Evolutionary conservation across 2,888 invertebrate species (phyloP).

Genomic region (Unio pictorum): DNA sequence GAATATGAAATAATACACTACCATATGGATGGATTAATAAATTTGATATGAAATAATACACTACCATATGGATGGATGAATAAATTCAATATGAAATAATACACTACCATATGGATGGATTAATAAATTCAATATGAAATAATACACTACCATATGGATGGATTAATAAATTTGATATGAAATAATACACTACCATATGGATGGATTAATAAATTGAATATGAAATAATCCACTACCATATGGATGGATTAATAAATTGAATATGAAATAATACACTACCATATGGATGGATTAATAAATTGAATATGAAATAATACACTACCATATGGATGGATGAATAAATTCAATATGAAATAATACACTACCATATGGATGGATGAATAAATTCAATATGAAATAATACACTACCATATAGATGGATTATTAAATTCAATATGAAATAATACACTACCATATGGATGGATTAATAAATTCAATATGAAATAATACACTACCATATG

Average conservation of each 20-base stretch:
- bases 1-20: constrained; percentile 11
- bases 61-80: constrained; percentile 87
- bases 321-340: constrained; percentile 79
- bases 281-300: constrained; percentile 83
- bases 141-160: too few species aligned
- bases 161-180: too few species aligned
- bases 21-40: too few species aligned
- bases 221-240: constrained; percentile 8
- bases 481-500: constrained; percentile 12
- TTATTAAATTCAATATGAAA: too few species aligned
- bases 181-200: constrained; percentile 9
- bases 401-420: too few species aligned
- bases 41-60: too few species aligned
- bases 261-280: constrained; percentile 71
- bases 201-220: too few species aligned
- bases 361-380: constrained; percentile 23
- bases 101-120: constrained; percentile 20
- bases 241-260: constrained; percentile 7
- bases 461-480: too few species aligned
- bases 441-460: constrained; percentile 78
- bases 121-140: constrained; percentile 14
- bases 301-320: constrained; percentile 21
- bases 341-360: neutral
- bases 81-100: constrained; percentile 34
- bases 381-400: too few species aligned